Evolutionary conservation across 2,113 vertebrate species (phyloP).

Genomic region (Sinocyclocheilus grahami): DNA sequence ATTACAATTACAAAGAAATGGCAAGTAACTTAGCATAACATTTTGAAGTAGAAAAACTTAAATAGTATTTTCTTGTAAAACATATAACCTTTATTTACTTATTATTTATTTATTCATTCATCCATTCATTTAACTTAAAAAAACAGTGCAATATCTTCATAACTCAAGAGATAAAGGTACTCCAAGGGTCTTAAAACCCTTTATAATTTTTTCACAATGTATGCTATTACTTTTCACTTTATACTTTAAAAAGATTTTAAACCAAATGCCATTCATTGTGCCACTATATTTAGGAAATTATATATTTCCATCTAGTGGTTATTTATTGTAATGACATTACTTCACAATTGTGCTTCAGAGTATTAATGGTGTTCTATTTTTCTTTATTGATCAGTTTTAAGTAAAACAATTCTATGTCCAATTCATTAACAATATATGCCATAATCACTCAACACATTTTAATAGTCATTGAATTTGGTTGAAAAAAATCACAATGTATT

Average conservation of each 20-base stretch:
- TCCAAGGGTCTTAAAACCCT: not conserved
- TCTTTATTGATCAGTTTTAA: no score
- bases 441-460: not conserved
- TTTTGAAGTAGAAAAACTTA: no score
- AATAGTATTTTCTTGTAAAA: no score
- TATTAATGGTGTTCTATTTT: not conserved
- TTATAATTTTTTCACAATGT: not conserved
- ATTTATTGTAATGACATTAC: not conserved
- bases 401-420: not conserved
- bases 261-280: not conserved
- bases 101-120: no score
- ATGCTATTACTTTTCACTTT: not conserved
- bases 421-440: no score
- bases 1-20: no score
- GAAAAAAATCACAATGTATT: not conserved
- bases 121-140: not conserved
- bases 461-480: not conserved
- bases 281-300: not conserved
- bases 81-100: no score
- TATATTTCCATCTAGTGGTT: conserved; percentile 36
- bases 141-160: not conserved
- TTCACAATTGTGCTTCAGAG: not conserved
- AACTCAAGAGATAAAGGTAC: not conserved
- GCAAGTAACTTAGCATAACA: no score
- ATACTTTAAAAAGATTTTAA: not conserved